Evolutionary conservation across 2,797 vertebrate genomes (phyloP).

Genomic region (Cynopterus sphinx): DNA sequence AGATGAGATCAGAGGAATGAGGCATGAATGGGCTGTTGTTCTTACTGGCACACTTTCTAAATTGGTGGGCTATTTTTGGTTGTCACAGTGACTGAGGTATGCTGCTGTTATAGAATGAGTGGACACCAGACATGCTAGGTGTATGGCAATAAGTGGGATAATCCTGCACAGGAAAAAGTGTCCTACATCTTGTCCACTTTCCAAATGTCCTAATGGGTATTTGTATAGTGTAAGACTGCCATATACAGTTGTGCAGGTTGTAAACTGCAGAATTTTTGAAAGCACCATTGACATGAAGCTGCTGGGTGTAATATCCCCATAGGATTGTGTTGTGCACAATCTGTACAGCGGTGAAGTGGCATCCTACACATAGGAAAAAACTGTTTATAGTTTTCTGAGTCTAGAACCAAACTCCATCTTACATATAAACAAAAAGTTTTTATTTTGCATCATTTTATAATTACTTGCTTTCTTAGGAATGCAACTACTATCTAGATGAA

Average conservation of each 20-base stretch:
- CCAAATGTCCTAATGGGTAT: background rate
- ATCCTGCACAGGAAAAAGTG: background rate
- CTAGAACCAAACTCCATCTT: background rate
- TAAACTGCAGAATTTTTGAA: background rate
- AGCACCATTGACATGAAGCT: background rate
- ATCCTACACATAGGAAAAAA: background rate
- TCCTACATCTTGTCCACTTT: background rate
- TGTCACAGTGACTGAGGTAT: background rate
- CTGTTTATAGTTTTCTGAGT: background rate
- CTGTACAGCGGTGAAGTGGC: background rate
- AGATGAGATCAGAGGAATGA: background rate
- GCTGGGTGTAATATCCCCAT: no score
- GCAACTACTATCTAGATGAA: background rate
- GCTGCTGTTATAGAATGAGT: background rate
- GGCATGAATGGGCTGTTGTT: background rate
- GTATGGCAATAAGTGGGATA: background rate
- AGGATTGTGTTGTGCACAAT: background rate
- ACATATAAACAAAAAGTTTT: background rate
- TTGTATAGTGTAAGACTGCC: background rate
- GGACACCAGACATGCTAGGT: background rate
- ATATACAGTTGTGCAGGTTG: background rate
- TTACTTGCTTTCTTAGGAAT: background rate
- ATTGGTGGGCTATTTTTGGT: background rate
- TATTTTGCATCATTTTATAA: background rate
- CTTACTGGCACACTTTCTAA: background rate